These are phyloP conservation scores for Merops nubicus DNA, from an alignment of 2,113 vertebrate species.

Conservation along the genomic window DNA sequence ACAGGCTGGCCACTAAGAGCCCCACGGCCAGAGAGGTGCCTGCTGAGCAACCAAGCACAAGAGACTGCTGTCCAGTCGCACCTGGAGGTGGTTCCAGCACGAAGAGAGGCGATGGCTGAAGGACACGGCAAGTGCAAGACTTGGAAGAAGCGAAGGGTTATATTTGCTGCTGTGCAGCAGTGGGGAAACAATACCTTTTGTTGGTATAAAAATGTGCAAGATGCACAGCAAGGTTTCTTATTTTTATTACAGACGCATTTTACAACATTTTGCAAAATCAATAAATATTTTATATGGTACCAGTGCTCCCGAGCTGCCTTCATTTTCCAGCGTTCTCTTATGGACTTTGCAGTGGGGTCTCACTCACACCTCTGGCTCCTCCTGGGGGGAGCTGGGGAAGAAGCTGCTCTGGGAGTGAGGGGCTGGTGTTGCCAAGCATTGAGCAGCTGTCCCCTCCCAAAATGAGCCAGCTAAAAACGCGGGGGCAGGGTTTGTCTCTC, in stretches of 20 bases:
- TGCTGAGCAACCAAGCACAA: background rate
- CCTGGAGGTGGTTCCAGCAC: background rate
- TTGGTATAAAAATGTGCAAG: conserved; percentile 48
- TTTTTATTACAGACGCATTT: conserved; percentile 60
- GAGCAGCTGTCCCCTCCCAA: background rate
- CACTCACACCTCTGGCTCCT: background rate
- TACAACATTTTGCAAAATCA: conserved; percentile 72
- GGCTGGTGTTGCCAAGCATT: background rate
- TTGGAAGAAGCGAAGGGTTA: background rate
- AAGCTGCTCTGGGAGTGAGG: rapidly evolving
- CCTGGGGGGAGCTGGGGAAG: rapidly evolving
- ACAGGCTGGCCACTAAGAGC: conserved; percentile 78
- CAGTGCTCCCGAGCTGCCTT: background rate
- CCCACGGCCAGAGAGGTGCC: background rate
- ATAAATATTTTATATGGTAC: conserved; percentile 78
- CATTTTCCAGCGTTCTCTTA: background rate
- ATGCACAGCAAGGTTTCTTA: conserved; percentile 43
- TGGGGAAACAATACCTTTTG: conserved; percentile 52
- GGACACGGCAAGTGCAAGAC: background rate
- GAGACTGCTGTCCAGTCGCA: background rate
- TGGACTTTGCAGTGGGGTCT: background rate
- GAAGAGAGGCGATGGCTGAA: background rate
- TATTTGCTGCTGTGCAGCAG: conserved; percentile 82
- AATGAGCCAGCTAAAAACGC: too few species aligned
- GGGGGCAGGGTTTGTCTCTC: background rate